A percentile compares a stretch with the other conserved stretches of the same genome.
Evolutionary conservation across 2,888 invertebrate species (phyloP).

Genomic region (Cactoblastis cactorum): DNA sequence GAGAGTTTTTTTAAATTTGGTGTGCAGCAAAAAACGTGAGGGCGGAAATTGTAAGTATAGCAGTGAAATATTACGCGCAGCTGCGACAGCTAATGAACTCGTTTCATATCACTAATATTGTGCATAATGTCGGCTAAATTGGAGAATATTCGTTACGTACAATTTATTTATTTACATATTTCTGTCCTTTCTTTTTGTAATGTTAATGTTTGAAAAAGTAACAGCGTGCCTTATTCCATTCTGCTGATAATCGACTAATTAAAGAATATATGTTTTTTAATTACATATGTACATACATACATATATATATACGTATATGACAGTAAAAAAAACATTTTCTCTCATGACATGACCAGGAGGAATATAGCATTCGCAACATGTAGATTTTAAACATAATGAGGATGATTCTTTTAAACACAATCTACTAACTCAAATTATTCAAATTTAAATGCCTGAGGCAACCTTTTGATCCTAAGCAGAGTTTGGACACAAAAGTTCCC

Average conservation of each 20-base stretch:
- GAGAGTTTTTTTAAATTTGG: slow-evolving; percentile 45
- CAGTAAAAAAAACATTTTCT: too few species aligned
- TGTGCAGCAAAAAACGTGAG: slow-evolving; percentile 57
- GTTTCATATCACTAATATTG: slow-evolving; percentile 64
- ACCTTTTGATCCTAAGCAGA: slow-evolving; percentile 67
- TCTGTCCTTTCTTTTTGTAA: neutral
- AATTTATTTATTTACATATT: neutral
- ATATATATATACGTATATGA: too few species aligned
- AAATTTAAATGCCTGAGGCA: slow-evolving; percentile 35
- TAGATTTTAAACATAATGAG: too few species aligned
- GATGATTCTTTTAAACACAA: neutral
- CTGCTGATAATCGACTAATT: too few species aligned
- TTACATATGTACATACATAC: too few species aligned
- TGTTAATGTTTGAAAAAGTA: neutral
- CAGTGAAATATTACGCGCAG: slow-evolving; percentile 62
- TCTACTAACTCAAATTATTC: neutral
- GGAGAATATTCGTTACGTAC: slow-evolving; percentile 25
- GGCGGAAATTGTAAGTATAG: slow-evolving; percentile 54
- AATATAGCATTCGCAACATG: too few species aligned
- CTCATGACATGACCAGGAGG: too few species aligned
- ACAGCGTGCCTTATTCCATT: too few species aligned
- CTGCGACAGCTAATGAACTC: slow-evolving; percentile 65
- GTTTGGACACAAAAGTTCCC: slow-evolving; percentile 67
- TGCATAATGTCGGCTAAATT: slow-evolving; percentile 51
- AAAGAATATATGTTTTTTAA: too few species aligned